Percentiles rank a stretch among this genome's conserved stretches.
phyloP scores from a whole-genome alignment of 2,113 vertebrate species.

The Ranitomeya variabilis region DNA sequence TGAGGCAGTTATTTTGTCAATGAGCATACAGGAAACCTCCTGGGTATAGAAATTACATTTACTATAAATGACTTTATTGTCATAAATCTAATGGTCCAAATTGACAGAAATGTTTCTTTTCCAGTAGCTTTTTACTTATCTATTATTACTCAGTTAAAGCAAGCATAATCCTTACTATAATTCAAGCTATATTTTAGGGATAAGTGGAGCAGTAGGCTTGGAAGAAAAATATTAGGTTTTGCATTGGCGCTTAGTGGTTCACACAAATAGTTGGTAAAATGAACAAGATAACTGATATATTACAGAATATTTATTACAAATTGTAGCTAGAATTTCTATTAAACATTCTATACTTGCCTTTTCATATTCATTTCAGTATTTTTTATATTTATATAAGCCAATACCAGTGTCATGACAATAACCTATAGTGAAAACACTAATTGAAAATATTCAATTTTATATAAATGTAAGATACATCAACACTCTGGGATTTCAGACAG shows the following conservation, averaged over 20 bases:
- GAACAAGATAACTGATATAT: too few relatives aligned
- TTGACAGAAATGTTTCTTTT: constrained; percentile 40
- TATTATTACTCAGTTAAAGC: constrained; percentile 30
- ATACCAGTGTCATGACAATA: not conserved
- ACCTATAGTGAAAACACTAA: not conserved
- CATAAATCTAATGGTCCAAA: constrained; percentile 38
- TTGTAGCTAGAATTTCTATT: too few relatives aligned
- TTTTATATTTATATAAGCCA: not conserved
- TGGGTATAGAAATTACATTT: constrained; percentile 51
- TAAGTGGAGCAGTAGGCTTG: not conserved
- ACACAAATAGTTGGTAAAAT: too few relatives aligned
- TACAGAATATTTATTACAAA: too few relatives aligned
- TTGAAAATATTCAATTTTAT: not conserved
- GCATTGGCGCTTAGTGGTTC: not conserved
- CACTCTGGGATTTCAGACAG: too few relatives aligned
- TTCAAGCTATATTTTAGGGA: not conserved
- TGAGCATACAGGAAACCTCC: constrained; percentile 37
- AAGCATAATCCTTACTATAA: constrained; percentile 10
- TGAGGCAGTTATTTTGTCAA: constrained; percentile 43
- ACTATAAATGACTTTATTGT: constrained; percentile 53
- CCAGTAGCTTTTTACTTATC: not conserved
- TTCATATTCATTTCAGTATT: not conserved
- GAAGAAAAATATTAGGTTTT: not conserved
- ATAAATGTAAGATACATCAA: not conserved
- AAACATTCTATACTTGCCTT: not conserved